Evolutionary conservation across 2,888 invertebrate species (phyloP), one percentile per base, ranked within the genome.

Genomic region (Sinotaia quadrata): DNA sequence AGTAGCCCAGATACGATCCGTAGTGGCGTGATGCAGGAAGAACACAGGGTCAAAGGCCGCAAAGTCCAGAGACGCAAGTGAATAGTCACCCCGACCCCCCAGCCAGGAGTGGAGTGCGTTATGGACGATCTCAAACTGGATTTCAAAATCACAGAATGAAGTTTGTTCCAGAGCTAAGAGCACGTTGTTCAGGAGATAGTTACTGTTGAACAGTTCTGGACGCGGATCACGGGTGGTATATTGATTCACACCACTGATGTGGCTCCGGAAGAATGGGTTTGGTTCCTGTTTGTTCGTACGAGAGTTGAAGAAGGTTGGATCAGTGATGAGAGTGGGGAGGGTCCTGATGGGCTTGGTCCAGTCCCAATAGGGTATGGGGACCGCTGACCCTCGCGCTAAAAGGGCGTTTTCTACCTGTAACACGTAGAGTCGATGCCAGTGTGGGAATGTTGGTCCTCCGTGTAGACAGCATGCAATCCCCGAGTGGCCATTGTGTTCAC

Each of bases 341-440:
- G 67, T 15, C 8, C 44, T 47, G 29, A 71, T 57, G 4, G 68
- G 67, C 18, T 52, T 36, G 27, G 73, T 75, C 74, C 74, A 75
- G 54, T 75, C 71, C 75, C 75, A 75, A 57, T 75, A 75, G 21
- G 75, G 75, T 7, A 75, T 59, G n/a, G 72, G 73, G 21, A 74
- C 68, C 1, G 33, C 57, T 1, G 76, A 75, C 15, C 76, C 76
- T 37, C 75, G 75, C 27, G 71, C 67, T 24, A 68, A 67, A 15
- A 76, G 58, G 15, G 73, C 67, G 56, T 76, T 71, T 56, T 76
- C 75, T n/a, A 76, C 54, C 54, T 54, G 67, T 27, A 68, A 59
- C 51, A 71, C 71, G 52, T 68, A 68, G 27, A 71, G 67, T 10
- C 71, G 49, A 41, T 76, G 74, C 76, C 76, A 76, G 59, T 75